A percentile compares a stretch with the other conserved stretches of the same genome.
Conservation (phyloP, 2,113 vertebrate genomes). For the Ochotona curzoniae region DNA sequence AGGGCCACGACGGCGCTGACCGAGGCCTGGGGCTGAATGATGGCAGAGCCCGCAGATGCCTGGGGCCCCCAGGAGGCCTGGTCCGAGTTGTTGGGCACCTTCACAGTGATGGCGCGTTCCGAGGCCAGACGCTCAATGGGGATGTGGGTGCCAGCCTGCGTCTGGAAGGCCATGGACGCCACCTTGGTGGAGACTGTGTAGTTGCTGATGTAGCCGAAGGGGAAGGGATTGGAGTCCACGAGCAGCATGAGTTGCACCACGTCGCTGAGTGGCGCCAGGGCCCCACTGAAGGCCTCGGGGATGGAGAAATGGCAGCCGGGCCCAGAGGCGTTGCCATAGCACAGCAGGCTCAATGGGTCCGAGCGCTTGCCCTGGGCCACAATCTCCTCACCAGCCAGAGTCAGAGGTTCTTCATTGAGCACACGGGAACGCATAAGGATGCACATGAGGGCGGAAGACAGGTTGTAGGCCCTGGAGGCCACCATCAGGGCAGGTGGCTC, state of each 20-base stretch:
- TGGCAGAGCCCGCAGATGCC: constrained; percentile 76
- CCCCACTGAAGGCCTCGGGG: constrained; percentile 93
- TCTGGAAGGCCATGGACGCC: constrained; percentile 97
- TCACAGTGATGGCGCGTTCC: constrained; percentile 94
- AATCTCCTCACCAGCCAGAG: constrained; percentile 93
- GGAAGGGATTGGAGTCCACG: constrained; percentile 97
- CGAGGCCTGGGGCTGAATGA: constrained; percentile 88
- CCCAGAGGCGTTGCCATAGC: constrained; percentile 86
- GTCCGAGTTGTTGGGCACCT: constrained; percentile 88
- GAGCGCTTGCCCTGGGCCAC: constrained; percentile 94
- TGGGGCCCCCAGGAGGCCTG: constrained; percentile 27
- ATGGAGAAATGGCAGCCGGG: constrained; percentile 96
- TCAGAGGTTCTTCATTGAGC: constrained; percentile 96
- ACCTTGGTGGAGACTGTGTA: constrained; percentile 96
- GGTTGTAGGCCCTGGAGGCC: constrained; percentile 94
- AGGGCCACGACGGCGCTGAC: constrained; percentile 88
- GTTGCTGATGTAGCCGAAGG: constrained; percentile 95
- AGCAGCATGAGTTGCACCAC: constrained; percentile 92
- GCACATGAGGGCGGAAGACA: constrained; percentile 95
- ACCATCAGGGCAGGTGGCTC: constrained; percentile 87
- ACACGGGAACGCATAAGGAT: constrained; percentile 97
- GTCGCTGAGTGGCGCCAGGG: constrained; percentile 89
- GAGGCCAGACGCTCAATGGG: constrained; percentile 93
- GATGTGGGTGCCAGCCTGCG: constrained; percentile 94
- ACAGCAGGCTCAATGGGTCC: constrained; percentile 93